phyloP scores from a whole-genome alignment of 1,140 invertebrate species.

The Triops cancriformis region DNA sequence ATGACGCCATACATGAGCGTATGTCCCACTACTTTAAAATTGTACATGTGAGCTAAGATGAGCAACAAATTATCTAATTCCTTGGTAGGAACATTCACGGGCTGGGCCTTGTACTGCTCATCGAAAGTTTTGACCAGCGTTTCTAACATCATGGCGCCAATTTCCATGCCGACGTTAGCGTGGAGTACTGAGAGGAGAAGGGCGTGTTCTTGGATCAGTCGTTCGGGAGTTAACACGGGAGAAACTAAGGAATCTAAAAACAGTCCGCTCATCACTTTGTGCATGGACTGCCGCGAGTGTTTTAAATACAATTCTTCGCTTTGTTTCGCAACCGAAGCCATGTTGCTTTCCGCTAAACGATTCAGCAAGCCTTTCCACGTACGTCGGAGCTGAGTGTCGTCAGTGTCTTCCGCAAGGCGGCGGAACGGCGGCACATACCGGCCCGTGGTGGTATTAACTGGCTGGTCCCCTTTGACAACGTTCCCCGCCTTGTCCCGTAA shows the following conservation, averaged over 20 bases:
- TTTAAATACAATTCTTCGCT: slow-evolving; percentile 63
- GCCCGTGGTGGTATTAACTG: slow-evolving; percentile 35
- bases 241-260: slow-evolving; percentile 59
- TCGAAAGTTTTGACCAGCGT: slow-evolving; percentile 57
- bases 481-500: slow-evolving; percentile 69
- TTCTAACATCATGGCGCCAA: slow-evolving; percentile 53
- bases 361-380: slow-evolving; percentile 82
- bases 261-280: slow-evolving; percentile 58
- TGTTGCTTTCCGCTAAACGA: slow-evolving; percentile 76
- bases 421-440: slow-evolving; percentile 77
- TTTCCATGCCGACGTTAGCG: slow-evolving; percentile 81
- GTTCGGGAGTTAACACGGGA: slow-evolving; percentile 56
- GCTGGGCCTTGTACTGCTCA: slow-evolving; percentile 41
- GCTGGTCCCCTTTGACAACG: slow-evolving; percentile 38
- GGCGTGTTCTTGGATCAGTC: slow-evolving; percentile 72
- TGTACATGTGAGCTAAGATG: slow-evolving; percentile 73
- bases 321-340: slow-evolving; percentile 64
- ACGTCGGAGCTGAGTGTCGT: slow-evolving; percentile 53
- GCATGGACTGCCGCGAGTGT: slow-evolving; percentile 74
- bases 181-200: slow-evolving; percentile 75
- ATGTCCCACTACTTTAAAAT: slow-evolving; percentile 77
- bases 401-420: slow-evolving; percentile 41
- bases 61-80: slow-evolving; percentile 73
- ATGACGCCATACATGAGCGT: slow-evolving; percentile 69
- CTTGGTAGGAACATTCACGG: slow-evolving; percentile 57